Percentiles rank a stretch among this genome's conserved stretches.
These are phyloP conservation scores for Drosophila ficusphila DNA, from an alignment of 1,140 invertebrate species.

Conservation along the genomic window DNA sequence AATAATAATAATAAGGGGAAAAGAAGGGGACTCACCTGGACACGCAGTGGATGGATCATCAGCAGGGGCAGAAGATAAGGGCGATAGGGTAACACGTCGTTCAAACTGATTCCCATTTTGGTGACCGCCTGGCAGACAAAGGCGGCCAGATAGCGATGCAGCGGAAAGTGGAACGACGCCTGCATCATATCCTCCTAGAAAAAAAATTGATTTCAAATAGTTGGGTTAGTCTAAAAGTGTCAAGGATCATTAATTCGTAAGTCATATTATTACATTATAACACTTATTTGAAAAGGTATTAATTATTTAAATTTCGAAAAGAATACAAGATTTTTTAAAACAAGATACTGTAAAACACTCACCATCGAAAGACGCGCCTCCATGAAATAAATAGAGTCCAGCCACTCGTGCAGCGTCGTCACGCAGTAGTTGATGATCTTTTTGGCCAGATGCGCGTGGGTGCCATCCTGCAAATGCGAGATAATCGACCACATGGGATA, in stretches of 20 bases:
- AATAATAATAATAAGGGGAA: neutral
- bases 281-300: too few species aligned
- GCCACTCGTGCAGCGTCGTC: conserved; percentile 92
- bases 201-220: conserved; percentile 3
- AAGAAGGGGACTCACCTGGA: conserved; percentile 89
- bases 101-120: conserved; percentile 90
- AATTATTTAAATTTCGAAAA: too few species aligned
- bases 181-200: conserved; percentile 91
- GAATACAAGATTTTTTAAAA: too few species aligned
- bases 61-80: conserved; percentile 91
- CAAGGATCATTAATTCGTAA: too few species aligned
- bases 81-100: conserved; percentile 90
- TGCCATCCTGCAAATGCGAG: conserved; percentile 91
- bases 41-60: conserved; percentile 94
- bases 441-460: conserved; percentile 89
- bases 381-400: conserved; percentile 91
- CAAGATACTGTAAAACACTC: too few species aligned
- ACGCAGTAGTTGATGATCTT: conserved; percentile 91
- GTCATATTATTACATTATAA: too few species aligned
- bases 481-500: conserved; percentile 99
- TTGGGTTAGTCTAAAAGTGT: too few species aligned
- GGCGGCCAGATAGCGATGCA: conserved; percentile 96
- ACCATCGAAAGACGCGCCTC: conserved; percentile 87
- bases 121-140: conserved; percentile 95
- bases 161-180: conserved; percentile 97